Base-by-base conservation (phyloP, 1,140 invertebrate genomes). In the Pseudomyrmex sp. region DNA sequence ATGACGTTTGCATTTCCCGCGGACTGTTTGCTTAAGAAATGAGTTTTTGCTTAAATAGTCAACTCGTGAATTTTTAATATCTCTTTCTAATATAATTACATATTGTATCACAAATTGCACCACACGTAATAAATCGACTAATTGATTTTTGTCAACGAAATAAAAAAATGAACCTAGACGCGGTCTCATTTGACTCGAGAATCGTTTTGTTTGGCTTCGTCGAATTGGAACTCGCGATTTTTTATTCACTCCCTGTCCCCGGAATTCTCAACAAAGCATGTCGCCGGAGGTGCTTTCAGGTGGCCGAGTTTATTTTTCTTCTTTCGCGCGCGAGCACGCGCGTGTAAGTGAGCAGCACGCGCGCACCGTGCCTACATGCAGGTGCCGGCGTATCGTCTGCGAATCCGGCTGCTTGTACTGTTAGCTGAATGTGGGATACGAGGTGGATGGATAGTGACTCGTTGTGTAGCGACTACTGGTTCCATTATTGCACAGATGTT, bases 351-450 rank as follows among this genome's bases (percentile, higher is more conserved):
- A 26, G 79, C 80, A 76, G n/a, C 8, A 58, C 20, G 9, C 7
- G 15, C 23, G 10, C 12, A 15, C 61, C 61, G 2, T 4, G 8
- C 26, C 3, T 2, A 20, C n/a, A 20, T 75, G 35, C 46, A 82
- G 79, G 70, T 73, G 56, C 68, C 69, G 72, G 52, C 56, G 85
- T 83, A 70, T 86, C 74, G 46, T 59, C 69, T 18, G 72, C 61
- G 58, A 48, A 48, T 8, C 46, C 79, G 59, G 48, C 58, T 72
- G 66, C 5, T 13, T 70, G 76, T 88, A 88, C 87, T 87, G 87
- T 88, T 88, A 88, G 62, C 66, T 84, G 86, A 88, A 88, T 88
- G 74, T 88, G 82, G 86, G 85, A 88, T 88, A 88, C 86, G 74
- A 88, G 85, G 85, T 87, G 69, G 85, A 84, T 87, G 69, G 85